Evolutionary conservation across 2,113 vertebrate genomes (phyloP), one percentile per base, ranked within the genome.

Genomic region (Leptobrachium leishanense): DNA sequence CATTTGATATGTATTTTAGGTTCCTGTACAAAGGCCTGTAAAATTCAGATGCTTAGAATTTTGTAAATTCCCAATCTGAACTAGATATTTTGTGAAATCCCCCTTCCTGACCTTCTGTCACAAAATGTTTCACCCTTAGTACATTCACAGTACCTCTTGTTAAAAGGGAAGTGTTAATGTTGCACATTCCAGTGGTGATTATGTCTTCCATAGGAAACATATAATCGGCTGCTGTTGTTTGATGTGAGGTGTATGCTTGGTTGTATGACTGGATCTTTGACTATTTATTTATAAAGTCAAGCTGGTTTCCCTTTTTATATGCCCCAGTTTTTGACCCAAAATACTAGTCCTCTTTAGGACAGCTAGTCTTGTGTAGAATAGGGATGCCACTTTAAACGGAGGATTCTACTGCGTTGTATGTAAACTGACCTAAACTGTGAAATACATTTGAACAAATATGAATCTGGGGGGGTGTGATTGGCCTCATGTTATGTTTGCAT

Each of bases 141-240:
- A 15, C 50, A 59, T 59, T 59, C 3, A 13, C 62, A 64, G 62
- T 64, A 50, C 6, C 4, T 64, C 31, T 2, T 7, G 62, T 9
- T 39, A 20, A 10, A 20, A 31, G 39, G 10, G n/a, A 62, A 5
- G 62, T 1, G 62, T 1, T 31, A 20, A 39, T 40, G 43, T 68
- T 81, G 72, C 65, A 80, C 78, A 68, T 81, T 74, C 50, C 71
- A 74, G 43, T 74, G 64, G 43, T 42, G 42, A 8, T 31, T 7
- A 15, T 74, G 20, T n/a, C 39, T 31, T 40, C 59, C 65, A 44
- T 43, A 68, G 39, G 43, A 62, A 62, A 39, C 59, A 39, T 74
- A 40, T 41, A 42, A 57, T 44, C 39, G 62, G 20, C 50, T 80
- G 71, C 71, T 81, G 71, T 63, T 31, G 20, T 31, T 31, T 31